A percentile compares a stretch with the other conserved stretches of the same genome.
phyloP scores from a whole-genome alignment of 1,140 invertebrate genomes.

The Drosophila sulfurigaster region DNA sequence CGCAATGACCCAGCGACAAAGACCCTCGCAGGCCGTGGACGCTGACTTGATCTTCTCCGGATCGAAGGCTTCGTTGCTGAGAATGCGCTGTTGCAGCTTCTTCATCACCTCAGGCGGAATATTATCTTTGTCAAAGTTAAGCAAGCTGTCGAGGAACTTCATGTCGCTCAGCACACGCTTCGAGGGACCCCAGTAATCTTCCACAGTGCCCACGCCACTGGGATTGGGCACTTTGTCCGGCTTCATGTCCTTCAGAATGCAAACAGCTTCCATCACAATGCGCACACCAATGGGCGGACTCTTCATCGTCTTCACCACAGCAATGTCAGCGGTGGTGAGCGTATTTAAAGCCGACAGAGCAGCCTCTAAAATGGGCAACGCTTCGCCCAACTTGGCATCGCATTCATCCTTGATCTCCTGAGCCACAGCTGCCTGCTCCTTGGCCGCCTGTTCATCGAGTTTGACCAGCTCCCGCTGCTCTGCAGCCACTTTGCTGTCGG shows the following conservation, averaged over 20 bases:
- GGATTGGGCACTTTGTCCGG: slow-evolving; percentile 87
- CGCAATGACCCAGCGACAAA: slow-evolving; percentile 96
- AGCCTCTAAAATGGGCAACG: slow-evolving; percentile 96
- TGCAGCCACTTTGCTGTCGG: slow-evolving; percentile 88
- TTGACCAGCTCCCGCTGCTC: slow-evolving; percentile 86
- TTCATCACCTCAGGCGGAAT: slow-evolving; percentile 93
- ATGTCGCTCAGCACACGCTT: slow-evolving; percentile 96
- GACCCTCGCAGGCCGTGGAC: slow-evolving; percentile 91
- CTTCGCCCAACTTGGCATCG: slow-evolving; percentile 96
- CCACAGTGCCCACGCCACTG: slow-evolving; percentile 90
- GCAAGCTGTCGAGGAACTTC: slow-evolving; percentile 93
- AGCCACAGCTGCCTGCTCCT: slow-evolving; percentile 90
- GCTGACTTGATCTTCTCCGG: slow-evolving; percentile 94
- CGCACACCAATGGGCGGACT: slow-evolving; percentile 97
- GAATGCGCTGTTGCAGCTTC: slow-evolving; percentile 92
- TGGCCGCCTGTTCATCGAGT: slow-evolving; percentile 89
- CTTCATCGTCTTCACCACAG: slow-evolving; percentile 98
- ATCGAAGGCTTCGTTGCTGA: slow-evolving; percentile 95
- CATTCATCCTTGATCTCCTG: slow-evolving; percentile 98
- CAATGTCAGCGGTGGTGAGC: slow-evolving; percentile 96
- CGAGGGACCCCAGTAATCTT: slow-evolving; percentile 97
- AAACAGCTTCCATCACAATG: slow-evolving; percentile 98
- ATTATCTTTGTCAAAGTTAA: slow-evolving; percentile 97
- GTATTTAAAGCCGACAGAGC: slow-evolving; percentile 96
- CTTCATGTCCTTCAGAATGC: slow-evolving; percentile 92